Conservation (phyloP, 1,140 invertebrate species). For the Theocolax elegans region DNA sequence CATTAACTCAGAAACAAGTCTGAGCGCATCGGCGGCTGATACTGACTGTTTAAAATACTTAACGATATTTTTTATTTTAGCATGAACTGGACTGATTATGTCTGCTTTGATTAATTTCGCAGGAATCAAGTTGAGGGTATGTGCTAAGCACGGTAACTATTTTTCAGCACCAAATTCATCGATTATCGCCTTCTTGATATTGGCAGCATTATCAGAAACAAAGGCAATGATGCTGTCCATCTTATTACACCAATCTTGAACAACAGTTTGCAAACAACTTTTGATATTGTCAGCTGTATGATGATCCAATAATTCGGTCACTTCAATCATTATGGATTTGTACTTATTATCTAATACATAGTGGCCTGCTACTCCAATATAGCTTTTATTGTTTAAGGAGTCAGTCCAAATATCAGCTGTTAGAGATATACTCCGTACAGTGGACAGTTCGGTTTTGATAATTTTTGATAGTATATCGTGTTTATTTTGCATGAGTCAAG, state of each 20-base stretch:
- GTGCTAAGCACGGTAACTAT: constrained; percentile 44
- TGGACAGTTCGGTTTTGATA: too few relatives aligned
- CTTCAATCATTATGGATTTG: background rate
- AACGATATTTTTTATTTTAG: constrained; percentile 45
- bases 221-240: background rate
- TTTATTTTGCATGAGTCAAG: too few relatives aligned
- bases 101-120: constrained; percentile 30
- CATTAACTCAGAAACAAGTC: constrained; percentile 30
- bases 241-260: background rate
- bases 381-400: too few relatives aligned
- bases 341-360: background rate
- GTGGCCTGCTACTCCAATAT: too few relatives aligned
- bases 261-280: background rate
- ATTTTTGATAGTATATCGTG: too few relatives aligned
- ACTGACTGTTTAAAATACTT: constrained; percentile 43
- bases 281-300: background rate
- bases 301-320: background rate
- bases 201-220: constrained; percentile 41
- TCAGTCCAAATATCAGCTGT: too few relatives aligned
- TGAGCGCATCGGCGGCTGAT: constrained; percentile 36
- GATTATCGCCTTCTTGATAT: too few relatives aligned
- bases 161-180: constrained; percentile 42
- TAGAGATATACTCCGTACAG: too few relatives aligned
- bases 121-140: constrained; percentile 45
- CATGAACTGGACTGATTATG: constrained; percentile 19